A percentile compares a stretch with the other conserved stretches of the same genome.
phyloP scores from a whole-genome alignment of 1,140 invertebrate genomes.

The Adoxophyes honmai region DNA sequence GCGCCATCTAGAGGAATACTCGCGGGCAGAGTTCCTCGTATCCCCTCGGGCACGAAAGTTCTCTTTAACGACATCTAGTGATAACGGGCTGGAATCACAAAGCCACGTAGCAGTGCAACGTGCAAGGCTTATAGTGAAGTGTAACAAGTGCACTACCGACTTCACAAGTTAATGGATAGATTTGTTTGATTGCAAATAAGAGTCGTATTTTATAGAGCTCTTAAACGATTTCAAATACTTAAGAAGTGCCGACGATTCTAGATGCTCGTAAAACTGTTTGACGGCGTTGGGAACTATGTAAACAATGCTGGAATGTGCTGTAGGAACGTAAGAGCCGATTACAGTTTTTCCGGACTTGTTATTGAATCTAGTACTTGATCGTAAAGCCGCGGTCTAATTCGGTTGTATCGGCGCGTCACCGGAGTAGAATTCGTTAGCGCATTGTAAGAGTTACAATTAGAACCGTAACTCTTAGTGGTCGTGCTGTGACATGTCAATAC shows the following conservation, averaged over 20 bases:
- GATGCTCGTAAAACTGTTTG: too few species aligned
- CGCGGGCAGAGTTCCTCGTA: not conserved
- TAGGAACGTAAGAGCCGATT: too few species aligned
- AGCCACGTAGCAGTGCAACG: not conserved
- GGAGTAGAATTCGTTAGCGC: not conserved
- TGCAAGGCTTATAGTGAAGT: not conserved
- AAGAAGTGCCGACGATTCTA: too few species aligned
- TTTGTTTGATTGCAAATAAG: not conserved
- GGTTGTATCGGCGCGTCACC: too few species aligned
- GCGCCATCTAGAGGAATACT: slow-evolving; percentile 8
- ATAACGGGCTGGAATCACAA: not conserved
- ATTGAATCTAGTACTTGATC: too few species aligned
- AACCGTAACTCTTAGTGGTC: not conserved
- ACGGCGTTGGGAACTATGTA: too few species aligned
- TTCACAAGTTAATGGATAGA: not conserved
- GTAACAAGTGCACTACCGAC: slow-evolving; percentile 7
- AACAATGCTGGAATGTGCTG: too few species aligned
- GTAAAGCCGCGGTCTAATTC: too few species aligned
- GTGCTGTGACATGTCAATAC: slow-evolving; percentile 11
- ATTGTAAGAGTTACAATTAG: slow-evolving; percentile 1
- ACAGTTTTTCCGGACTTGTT: too few species aligned
- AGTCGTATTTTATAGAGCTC: too few species aligned
- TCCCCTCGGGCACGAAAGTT: not conserved
- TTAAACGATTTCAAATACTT: too few species aligned
- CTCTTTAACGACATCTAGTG: slow-evolving; percentile 9